These are phyloP conservation scores for Apoda limacodes DNA, from an alignment of 2,888 invertebrate genomes.

Conservation along the genomic window DNA sequence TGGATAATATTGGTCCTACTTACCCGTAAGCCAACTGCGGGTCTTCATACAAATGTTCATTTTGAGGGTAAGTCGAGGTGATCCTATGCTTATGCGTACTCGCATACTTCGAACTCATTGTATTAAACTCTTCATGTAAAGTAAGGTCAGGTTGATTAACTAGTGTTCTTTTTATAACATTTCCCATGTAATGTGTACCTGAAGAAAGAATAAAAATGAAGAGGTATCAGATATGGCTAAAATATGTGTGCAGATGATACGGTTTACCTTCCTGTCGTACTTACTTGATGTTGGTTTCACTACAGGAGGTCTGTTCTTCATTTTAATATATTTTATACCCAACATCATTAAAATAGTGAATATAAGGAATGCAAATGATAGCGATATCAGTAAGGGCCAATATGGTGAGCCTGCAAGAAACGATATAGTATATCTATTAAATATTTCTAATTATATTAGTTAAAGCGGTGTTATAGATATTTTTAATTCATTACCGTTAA, in stretches of 20 bases:
- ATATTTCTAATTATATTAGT: too few species aligned
- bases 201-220: constrained; percentile 8
- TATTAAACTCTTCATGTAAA: constrained; percentile 75
- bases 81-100: constrained; percentile 43
- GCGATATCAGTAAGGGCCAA: constrained; percentile 50
- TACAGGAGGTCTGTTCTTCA: constrained; percentile 52
- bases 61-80: constrained; percentile 41
- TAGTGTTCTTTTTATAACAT: constrained; percentile 83
- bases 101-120: constrained; percentile 82
- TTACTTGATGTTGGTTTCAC: constrained; percentile 57
- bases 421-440: constrained; percentile 1
- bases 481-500: too few species aligned
- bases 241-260: neutral
- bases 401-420: constrained; percentile 48
- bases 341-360: constrained; percentile 52
- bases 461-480: too few species aligned
- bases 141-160: constrained; percentile 87
- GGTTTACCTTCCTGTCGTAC: neutral
- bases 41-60: constrained; percentile 90
- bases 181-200: constrained; percentile 80
- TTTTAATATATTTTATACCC: constrained; percentile 58
- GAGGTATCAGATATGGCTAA: too few species aligned
- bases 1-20: too few species aligned
- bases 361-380: constrained; percentile 54
- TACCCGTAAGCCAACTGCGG: constrained; percentile 73